These are phyloP conservation scores for Hyperoplus lanceolatus DNA, from an alignment of 2,797 vertebrate genomes.

Conservation along the genomic window DNA sequence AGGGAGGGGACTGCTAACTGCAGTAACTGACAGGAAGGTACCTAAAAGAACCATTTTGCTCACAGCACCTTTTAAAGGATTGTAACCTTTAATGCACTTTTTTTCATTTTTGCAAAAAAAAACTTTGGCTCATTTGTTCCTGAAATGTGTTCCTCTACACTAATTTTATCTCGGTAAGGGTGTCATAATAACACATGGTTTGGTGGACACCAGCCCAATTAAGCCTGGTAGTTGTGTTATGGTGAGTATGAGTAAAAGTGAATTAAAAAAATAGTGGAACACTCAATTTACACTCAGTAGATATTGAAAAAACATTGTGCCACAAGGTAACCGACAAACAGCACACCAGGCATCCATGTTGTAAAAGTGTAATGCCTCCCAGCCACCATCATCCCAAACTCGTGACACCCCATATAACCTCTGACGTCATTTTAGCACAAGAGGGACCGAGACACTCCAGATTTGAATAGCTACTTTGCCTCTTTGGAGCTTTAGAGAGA, in stretches of 20 bases:
- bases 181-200: neutral
- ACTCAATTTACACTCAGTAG: slow-evolving; percentile 3
- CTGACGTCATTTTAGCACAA: slow-evolving; percentile 65
- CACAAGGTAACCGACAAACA: slow-evolving; percentile 37
- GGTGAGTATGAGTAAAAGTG: slow-evolving; percentile 1
- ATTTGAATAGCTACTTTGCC: slow-evolving; percentile 57
- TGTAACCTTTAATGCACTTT: neutral
- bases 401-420: slow-evolving; percentile 33
- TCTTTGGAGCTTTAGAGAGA: slow-evolving; percentile 51
- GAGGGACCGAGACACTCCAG: slow-evolving; percentile 59
- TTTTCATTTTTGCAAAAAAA: neutral
- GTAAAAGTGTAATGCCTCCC: slow-evolving; percentile 39
- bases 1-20: no score
- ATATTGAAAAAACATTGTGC: slow-evolving; percentile 16
- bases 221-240: neutral
- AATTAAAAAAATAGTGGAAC: neutral
- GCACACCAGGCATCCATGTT: slow-evolving; percentile 35
- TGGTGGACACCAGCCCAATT: neutral
- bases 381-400: slow-evolving; percentile 28
- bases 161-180: neutral
- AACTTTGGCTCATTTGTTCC: neutral
- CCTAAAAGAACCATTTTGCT: no score
- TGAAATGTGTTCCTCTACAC: neutral
- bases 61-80: neutral
- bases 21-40: no score